Evolutionary conservation across 2,888 invertebrate species (phyloP).

Genomic region (Leucophenga montana): DNA sequence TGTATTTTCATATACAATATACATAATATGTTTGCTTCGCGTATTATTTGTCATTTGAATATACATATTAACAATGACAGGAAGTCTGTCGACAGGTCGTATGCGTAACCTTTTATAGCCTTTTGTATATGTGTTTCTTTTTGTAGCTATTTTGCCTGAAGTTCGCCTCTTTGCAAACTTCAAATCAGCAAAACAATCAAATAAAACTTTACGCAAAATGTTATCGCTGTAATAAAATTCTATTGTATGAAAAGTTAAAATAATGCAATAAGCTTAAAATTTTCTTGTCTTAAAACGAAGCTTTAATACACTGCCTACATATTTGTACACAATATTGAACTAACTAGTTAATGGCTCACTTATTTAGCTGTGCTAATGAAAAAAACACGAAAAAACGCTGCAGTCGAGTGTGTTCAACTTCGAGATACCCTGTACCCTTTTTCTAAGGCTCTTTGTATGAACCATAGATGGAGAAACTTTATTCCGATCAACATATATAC

Average conservation of each 20-base stretch:
- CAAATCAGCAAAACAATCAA: conserved; percentile 18
- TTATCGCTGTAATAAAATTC: conserved; percentile 6
- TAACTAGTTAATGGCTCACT: too few species aligned
- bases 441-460: too few species aligned
- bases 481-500: too few species aligned
- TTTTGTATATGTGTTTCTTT: not conserved
- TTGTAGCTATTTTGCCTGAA: not conserved
- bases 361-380: too few species aligned
- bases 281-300: too few species aligned
- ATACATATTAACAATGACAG: conserved; percentile 10
- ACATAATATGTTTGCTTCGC: not conserved
- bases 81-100: not conserved
- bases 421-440: too few species aligned
- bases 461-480: too few species aligned
- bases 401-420: too few species aligned
- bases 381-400: too few species aligned
- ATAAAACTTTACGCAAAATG: conserved; percentile 15
- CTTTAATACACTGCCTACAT: too few species aligned
- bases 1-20: not conserved
- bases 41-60: conserved; percentile 27
- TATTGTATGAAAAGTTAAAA: not conserved
- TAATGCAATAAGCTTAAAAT: not conserved
- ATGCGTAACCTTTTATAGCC: conserved; percentile 7
- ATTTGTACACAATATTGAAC: too few species aligned
- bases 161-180: not conserved